Evolutionary conservation across 2,113 vertebrate genomes (phyloP).

Genomic region (Tetraodon nigroviridis): DNA sequence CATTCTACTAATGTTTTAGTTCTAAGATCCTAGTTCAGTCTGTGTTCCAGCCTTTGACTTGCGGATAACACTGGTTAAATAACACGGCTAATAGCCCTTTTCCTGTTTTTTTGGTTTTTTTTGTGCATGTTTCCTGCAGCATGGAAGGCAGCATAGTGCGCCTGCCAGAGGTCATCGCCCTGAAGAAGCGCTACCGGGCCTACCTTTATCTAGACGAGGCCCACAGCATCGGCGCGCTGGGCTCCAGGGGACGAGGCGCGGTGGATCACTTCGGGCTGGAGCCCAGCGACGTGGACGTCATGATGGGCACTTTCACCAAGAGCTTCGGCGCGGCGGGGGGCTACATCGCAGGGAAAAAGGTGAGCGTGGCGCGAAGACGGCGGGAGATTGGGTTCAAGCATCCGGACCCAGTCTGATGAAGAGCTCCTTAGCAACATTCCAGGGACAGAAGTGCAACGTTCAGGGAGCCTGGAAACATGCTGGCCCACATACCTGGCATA

Average conservation of each 20-base stretch:
- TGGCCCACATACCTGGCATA: neutral
- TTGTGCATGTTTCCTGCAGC: constrained; percentile 68
- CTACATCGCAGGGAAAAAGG: constrained; percentile 91
- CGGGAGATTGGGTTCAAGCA: neutral
- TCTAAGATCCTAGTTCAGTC: neutral
- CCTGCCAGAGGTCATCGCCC: constrained; percentile 89
- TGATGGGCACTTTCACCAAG: constrained; percentile 98
- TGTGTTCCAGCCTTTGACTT: neutral
- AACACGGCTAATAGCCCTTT: too few species aligned
- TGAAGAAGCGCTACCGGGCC: constrained; percentile 93
- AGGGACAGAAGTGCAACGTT: neutral
- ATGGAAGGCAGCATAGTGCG: constrained; percentile 96
- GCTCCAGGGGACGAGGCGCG: constrained; percentile 83
- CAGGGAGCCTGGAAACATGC: too few species aligned
- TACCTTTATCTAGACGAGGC: constrained; percentile 96
- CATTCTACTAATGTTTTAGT: neutral
- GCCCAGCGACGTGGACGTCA: constrained; percentile 87
- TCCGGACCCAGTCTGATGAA: neutral
- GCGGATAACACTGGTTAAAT: too few species aligned
- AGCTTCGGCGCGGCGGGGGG: constrained; percentile 91
- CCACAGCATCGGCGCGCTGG: constrained; percentile 93
- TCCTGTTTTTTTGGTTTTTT: too few species aligned
- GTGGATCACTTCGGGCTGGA: constrained; percentile 91
- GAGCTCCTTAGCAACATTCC: too few species aligned
- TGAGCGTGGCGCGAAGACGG: constrained; percentile 55